Conservation (phyloP, 2,888 invertebrate genomes). For the Acanthacorydalis orientalis region DNA sequence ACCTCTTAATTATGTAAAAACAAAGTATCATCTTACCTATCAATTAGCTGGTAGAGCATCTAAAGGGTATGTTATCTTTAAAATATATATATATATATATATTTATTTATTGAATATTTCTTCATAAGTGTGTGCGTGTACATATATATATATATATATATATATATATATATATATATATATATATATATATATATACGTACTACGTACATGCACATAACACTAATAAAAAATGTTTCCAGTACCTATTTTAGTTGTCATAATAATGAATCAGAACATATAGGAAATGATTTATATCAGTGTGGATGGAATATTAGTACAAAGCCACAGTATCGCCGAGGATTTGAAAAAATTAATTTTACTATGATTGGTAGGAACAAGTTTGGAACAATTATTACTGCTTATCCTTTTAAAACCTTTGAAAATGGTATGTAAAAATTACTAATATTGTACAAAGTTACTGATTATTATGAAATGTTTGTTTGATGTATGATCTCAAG, state of each 20-base stretch:
- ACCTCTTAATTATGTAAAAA: slow-evolving; percentile 36
- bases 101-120: neutral
- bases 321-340: slow-evolving; percentile 34
- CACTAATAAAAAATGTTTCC: slow-evolving; percentile 1
- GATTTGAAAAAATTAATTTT: slow-evolving; percentile 36
- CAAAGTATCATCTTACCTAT: slow-evolving; percentile 35
- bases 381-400: slow-evolving; percentile 36
- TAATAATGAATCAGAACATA: slow-evolving; percentile 10
- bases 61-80: slow-evolving; percentile 17
- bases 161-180: neutral
- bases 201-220: neutral
- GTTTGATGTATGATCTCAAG: no score
- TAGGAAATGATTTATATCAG: slow-evolving; percentile 15
- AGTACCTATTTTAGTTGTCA: slow-evolving; percentile 15
- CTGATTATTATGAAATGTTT: neutral
- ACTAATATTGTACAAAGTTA: neutral
- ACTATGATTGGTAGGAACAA: slow-evolving; percentile 39
- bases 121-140: no score
- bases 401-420: slow-evolving; percentile 41
- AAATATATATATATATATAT: slow-evolving; percentile 2
- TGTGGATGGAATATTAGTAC: slow-evolving; percentile 32
- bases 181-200: neutral
- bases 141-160: neutral
- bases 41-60: slow-evolving; percentile 25
- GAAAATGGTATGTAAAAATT: slow-evolving; percentile 22